These are phyloP conservation scores for Bellardia bayeri DNA, from an alignment of 2,888 invertebrate genomes.

Conservation along the genomic window DNA sequence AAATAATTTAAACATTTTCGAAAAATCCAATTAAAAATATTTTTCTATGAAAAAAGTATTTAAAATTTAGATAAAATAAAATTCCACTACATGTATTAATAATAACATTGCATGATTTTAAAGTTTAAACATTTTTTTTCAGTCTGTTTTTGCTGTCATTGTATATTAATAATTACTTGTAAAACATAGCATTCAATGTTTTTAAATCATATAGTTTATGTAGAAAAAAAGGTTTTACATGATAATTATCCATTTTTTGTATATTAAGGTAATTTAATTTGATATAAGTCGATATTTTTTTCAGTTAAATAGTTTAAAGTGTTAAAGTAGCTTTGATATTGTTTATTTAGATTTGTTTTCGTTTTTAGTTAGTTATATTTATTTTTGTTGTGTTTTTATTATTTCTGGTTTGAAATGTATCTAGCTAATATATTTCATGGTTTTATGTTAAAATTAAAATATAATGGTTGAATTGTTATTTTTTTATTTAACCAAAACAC, in stretches of 20 bases:
- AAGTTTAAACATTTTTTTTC: not conserved
- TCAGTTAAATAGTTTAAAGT: slow-evolving; percentile 51
- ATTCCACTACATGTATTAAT: slow-evolving; percentile 10
- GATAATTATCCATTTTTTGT: slow-evolving; percentile 44
- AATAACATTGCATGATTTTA: slow-evolving; percentile 67
- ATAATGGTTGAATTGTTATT: slow-evolving; percentile 32
- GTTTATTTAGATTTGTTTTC: slow-evolving; percentile 29
- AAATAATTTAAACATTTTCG: slow-evolving; percentile 3
- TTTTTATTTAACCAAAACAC: slow-evolving; percentile 49
- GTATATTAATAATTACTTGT: slow-evolving; percentile 68
- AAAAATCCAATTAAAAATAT: slow-evolving; percentile 19
- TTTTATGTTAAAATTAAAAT: slow-evolving; percentile 39
- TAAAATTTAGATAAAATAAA: slow-evolving; percentile 31
- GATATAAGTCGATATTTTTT: slow-evolving; percentile 36
- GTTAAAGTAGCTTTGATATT: slow-evolving; percentile 46
- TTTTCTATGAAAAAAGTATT: slow-evolving; percentile 61
- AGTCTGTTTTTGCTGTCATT: slow-evolving; percentile 40
- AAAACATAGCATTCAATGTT: slow-evolving; percentile 66
- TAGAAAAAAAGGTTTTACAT: slow-evolving; percentile 28
- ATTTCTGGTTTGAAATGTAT: not conserved
- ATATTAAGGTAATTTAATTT: slow-evolving; percentile 27
- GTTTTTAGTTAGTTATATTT: slow-evolving; percentile 56
- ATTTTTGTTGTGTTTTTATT: slow-evolving; percentile 10
- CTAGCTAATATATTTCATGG: slow-evolving; percentile 22
- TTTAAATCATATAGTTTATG: slow-evolving; percentile 28